phyloP scores from a whole-genome alignment of 2,113 vertebrate species.

The Machaerirhynchus nigripectus region DNA sequence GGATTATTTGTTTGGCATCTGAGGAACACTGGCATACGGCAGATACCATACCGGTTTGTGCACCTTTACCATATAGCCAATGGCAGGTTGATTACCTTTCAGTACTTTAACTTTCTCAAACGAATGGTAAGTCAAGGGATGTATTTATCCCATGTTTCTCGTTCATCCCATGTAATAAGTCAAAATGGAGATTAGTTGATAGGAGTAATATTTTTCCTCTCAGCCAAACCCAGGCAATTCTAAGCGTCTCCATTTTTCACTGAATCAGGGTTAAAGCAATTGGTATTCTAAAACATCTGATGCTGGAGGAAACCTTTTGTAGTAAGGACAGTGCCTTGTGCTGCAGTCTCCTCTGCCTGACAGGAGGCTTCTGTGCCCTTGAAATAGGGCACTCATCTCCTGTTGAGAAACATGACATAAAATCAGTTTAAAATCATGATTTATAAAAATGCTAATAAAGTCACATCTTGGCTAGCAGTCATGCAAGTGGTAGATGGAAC shows the following conservation, averaged over 20 bases:
- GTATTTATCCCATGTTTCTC: neutral
- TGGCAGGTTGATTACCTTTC: constrained; percentile 78
- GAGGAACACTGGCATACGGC: constrained; percentile 33
- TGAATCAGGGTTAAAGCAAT: neutral
- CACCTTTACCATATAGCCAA: constrained; percentile 67
- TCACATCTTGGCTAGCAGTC: neutral
- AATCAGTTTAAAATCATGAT: neutral
- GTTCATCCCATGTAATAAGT: neutral
- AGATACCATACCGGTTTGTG: constrained; percentile 55
- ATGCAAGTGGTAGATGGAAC: neutral
- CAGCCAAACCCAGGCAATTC: neutral
- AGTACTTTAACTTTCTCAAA: constrained; percentile 84
- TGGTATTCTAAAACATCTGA: neutral
- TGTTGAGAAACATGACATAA: neutral
- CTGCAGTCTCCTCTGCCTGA: neutral
- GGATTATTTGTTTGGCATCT: constrained; percentile 72
- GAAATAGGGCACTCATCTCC: neutral
- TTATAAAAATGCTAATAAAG: neutral
- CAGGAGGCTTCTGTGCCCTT: neutral
- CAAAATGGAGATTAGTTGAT: neutral
- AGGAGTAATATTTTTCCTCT: neutral
- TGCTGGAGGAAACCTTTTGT: neutral
- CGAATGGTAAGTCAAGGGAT: constrained; percentile 79
- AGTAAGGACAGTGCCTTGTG: neutral
- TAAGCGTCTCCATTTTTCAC: accelerated